These are phyloP conservation scores for Drosophila emarginata DNA, from an alignment of 2,888 invertebrate species.

Conservation along the genomic window DNA sequence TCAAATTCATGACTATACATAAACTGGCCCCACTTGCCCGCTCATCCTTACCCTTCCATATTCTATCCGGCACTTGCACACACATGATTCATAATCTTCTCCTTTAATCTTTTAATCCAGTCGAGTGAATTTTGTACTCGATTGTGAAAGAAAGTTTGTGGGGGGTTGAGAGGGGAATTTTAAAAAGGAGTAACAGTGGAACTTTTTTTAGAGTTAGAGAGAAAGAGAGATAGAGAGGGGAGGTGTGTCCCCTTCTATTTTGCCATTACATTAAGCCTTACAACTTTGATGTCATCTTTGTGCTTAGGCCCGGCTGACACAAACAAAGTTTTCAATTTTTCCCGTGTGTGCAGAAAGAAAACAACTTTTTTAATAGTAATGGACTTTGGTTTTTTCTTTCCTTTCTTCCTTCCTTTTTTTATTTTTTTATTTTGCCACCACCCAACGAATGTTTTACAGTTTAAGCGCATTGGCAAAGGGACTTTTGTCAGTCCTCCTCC, in stretches of 20 bases:
- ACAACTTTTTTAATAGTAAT: constrained; percentile 77
- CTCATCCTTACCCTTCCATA: not conserved
- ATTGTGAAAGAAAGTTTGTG: constrained; percentile 78
- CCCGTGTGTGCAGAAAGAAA: constrained; percentile 26
- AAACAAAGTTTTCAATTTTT: constrained; percentile 55
- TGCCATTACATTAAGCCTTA: constrained; percentile 66
- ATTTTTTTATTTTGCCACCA: constrained; percentile 1
- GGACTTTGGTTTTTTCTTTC: constrained; percentile 52
- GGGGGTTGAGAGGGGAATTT: not conserved
- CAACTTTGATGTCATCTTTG: constrained; percentile 78
- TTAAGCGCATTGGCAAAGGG: constrained; percentile 60
- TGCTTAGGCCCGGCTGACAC: constrained; percentile 53
- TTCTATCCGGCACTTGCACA: not conserved
- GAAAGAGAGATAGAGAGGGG: not conserved
- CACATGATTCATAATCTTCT: constrained; percentile 79
- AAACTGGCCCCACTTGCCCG: not conserved
- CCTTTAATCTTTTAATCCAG: constrained; percentile 81
- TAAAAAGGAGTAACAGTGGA: constrained; percentile 28
- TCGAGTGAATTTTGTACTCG: constrained; percentile 81
- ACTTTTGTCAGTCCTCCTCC: constrained; percentile 27
- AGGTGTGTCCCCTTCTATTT: not conserved
- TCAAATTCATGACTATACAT: constrained; percentile 7
- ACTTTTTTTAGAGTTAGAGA: not conserved
- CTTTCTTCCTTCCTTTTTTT: constrained; percentile 32
- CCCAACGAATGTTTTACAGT: constrained; percentile 61